phyloP scores from a whole-genome alignment of 2,888 invertebrate species.

The Homarus gammarus region DNA sequence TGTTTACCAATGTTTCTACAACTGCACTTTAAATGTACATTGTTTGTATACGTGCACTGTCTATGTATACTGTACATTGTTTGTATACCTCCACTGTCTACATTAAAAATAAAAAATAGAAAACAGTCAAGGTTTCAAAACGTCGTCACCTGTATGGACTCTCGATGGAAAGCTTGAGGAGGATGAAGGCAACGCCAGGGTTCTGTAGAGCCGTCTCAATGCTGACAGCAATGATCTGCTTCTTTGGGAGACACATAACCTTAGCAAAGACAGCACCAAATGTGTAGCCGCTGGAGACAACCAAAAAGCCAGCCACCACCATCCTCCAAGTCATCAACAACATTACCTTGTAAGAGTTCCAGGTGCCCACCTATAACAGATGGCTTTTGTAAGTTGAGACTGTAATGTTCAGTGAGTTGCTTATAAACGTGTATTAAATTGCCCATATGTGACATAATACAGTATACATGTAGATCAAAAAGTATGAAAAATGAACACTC shows the following conservation, averaged over 20 bases:
- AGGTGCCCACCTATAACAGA: constrained; percentile 78
- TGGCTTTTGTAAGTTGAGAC: too few species aligned
- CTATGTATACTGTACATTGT: too few species aligned
- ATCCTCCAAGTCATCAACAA: constrained; percentile 78
- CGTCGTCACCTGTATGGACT: constrained; percentile 56
- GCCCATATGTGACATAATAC: neutral
- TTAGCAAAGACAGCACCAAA: constrained; percentile 79
- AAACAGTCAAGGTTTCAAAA: neutral
- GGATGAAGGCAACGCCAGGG: constrained; percentile 80
- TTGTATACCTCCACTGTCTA: too few species aligned
- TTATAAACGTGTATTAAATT: neutral
- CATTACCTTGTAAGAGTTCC: constrained; percentile 80
- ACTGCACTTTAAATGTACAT: too few species aligned
- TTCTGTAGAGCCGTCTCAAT: constrained; percentile 80
- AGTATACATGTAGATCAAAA: neutral
- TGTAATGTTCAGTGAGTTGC: too few species aligned
- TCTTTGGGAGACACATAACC: constrained; percentile 70
- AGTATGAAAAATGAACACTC: neutral
- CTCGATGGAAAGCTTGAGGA: constrained; percentile 77
- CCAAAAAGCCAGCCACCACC: constrained; percentile 79
- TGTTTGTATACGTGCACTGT: too few species aligned
- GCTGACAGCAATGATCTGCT: constrained; percentile 78
- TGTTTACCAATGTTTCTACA: too few species aligned
- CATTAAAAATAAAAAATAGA: too few species aligned
- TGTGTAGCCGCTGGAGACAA: constrained; percentile 80